These are phyloP conservation scores for Archivesica marissinica DNA, from an alignment of 1,140 invertebrate genomes.

Conservation along the genomic window DNA sequence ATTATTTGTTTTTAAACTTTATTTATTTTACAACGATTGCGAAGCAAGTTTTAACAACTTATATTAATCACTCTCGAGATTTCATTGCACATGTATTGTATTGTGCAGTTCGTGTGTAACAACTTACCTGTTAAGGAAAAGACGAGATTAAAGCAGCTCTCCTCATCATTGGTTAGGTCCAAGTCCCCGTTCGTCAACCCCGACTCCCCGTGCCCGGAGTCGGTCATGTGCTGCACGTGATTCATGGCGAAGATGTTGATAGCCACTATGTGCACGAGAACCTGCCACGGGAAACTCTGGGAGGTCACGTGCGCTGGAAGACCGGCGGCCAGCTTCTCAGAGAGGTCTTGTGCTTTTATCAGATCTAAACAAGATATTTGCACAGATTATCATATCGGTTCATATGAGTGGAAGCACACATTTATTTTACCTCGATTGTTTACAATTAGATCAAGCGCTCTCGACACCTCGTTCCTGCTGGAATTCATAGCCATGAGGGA, in stretches of 20 bases:
- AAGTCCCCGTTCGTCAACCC: conserved; percentile 64
- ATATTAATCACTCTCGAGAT: no score
- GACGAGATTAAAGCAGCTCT: conserved; percentile 86
- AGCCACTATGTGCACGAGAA: conserved; percentile 90
- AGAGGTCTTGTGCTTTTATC: conserved; percentile 85
- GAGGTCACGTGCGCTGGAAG: conserved; percentile 91
- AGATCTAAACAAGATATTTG: no score
- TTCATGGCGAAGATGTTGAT: conserved; percentile 91
- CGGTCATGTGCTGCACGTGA: conserved; percentile 84
- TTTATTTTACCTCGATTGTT: no score
- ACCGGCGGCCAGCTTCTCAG: conserved; percentile 87
- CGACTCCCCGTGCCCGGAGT: conserved; percentile 37
- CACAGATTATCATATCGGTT: no score
- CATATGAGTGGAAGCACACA: no score
- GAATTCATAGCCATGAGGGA: no score
- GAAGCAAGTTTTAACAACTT: no score
- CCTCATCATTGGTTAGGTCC: conserved; percentile 75
- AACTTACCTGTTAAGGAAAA: conserved; percentile 87
- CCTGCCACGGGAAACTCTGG: conserved; percentile 90
- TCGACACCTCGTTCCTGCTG: no score
- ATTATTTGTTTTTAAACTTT: no score
- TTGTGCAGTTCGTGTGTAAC: not conserved
- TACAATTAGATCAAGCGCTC: no score
- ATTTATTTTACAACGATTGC: no score
- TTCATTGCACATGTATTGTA: not conserved